Conservation (phyloP, 2,797 vertebrate genomes). For the Hafferia zeledoni region DNA sequence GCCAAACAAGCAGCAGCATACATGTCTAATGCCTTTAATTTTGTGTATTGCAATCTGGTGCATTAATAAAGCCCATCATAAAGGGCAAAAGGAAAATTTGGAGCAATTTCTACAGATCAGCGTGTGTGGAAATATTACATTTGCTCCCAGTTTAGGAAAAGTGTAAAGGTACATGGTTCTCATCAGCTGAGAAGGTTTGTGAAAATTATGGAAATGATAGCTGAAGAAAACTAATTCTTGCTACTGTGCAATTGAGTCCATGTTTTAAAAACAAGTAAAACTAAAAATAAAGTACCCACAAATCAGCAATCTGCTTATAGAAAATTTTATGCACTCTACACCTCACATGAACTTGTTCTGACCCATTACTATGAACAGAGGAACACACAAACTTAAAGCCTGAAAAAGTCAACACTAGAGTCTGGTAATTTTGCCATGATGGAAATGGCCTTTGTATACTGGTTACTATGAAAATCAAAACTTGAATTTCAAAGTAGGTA, state of each 20-base stretch:
- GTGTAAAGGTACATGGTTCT: neutral
- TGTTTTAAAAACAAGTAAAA: neutral
- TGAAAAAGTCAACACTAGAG: neutral
- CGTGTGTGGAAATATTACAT: neutral
- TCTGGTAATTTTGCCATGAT: neutral
- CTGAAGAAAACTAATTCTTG: neutral
- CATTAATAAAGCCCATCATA: neutral
- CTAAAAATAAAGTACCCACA: neutral
- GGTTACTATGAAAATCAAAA: neutral
- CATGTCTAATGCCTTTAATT: constrained; percentile 33
- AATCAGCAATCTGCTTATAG: neutral
- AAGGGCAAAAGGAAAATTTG: neutral
- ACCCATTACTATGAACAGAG: neutral
- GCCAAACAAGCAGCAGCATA: neutral
- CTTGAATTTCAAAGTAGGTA: neutral
- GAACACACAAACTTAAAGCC: neutral
- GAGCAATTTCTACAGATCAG: neutral
- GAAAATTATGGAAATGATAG: neutral
- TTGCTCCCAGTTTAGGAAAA: neutral
- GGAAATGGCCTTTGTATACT: neutral
- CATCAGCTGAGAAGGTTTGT: neutral
- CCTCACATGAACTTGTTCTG: neutral
- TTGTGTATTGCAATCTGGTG: neutral
- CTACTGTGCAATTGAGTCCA: neutral
- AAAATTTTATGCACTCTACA: neutral